Conservation (phyloP, 2,113 vertebrate genomes). For the Etia nguti region DNA sequence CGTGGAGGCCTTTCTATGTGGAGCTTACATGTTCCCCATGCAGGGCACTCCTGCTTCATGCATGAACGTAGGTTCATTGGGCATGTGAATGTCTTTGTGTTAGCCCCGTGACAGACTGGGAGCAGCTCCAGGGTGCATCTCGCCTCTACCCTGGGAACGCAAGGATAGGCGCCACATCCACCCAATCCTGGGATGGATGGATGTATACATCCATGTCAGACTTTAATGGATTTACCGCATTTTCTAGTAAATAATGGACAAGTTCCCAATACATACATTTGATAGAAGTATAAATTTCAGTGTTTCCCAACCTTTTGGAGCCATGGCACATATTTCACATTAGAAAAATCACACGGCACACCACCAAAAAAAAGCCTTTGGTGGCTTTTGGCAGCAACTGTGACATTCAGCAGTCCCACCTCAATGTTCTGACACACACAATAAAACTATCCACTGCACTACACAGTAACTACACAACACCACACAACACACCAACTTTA, state of each 20-base stretch:
- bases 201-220: not conserved
- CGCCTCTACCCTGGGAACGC: not conserved
- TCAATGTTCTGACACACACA: too few relatives aligned
- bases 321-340: not conserved
- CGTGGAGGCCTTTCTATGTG: not conserved
- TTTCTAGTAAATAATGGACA: not conserved
- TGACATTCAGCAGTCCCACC: too few relatives aligned
- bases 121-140: not conserved
- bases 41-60: not conserved
- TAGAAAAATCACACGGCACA: not conserved
- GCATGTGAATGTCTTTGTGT: not conserved
- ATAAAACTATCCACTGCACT: too few relatives aligned
- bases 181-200: not conserved
- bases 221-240: not conserved
- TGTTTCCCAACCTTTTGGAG: not conserved
- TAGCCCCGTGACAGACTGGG: not conserved
- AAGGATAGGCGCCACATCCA: not conserved
- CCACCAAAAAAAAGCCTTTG: rapidly evolving
- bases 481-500: too few relatives aligned
- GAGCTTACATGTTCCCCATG: not conserved
- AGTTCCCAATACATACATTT: not conserved
- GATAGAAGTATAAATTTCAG: not conserved
- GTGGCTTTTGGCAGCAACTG: too few relatives aligned
- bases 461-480: too few relatives aligned
- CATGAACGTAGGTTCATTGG: not conserved